These are phyloP conservation scores for Lagorchestes hirsutus DNA, from an alignment of 2,797 vertebrate genomes.

Conservation along the genomic window DNA sequence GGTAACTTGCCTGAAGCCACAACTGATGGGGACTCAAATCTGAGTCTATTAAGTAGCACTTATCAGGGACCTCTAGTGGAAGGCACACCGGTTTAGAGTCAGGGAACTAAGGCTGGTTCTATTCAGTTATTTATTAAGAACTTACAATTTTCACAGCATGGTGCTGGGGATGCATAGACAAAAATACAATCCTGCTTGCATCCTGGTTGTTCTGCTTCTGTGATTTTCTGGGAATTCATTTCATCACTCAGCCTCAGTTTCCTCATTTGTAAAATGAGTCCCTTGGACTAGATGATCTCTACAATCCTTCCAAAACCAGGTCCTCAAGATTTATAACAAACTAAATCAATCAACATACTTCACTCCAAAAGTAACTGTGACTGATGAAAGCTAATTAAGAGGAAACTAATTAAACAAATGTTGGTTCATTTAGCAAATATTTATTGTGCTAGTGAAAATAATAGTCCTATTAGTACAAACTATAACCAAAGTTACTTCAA, in stretches of 20 bases:
- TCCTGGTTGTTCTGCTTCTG: not conserved
- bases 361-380: not conserved
- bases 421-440: not conserved
- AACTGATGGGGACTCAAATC: not conserved
- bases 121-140: not conserved
- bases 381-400: not conserved
- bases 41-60: not conserved
- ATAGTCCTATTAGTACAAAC: not conserved
- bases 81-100: not conserved
- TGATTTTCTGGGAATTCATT: not conserved
- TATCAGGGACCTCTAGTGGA: not conserved
- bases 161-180: not conserved
- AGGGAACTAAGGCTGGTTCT: not conserved
- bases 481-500: not conserved
- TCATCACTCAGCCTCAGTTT: no score
- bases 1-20: not conserved
- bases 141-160: not conserved
- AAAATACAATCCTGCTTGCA: not conserved
- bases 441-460: not conserved
- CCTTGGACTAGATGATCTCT: not conserved
- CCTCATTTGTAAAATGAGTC: not conserved
- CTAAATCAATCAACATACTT: not conserved
- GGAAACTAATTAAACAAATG: not conserved
- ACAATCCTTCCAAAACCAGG: not conserved
- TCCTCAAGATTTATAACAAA: not conserved